Evolutionary conservation across 2,888 invertebrate genomes (phyloP).

Genomic region (Oscheius sp.): DNA sequence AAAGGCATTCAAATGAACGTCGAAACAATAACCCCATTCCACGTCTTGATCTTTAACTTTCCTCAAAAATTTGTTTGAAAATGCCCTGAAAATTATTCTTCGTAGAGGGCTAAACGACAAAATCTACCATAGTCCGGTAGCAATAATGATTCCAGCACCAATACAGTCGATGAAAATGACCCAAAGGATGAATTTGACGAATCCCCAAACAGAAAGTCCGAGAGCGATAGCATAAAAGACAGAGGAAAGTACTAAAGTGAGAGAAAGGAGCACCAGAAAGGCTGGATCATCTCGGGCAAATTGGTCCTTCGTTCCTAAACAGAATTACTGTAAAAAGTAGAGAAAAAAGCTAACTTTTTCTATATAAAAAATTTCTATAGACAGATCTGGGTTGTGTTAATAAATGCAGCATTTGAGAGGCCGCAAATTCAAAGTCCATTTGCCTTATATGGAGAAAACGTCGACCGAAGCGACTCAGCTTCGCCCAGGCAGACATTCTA

Average conservation of each 20-base stretch:
- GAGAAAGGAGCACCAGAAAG: constrained; percentile 84
- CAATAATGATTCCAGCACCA: constrained; percentile 84
- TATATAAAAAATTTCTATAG: constrained; percentile 91
- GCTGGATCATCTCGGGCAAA: constrained; percentile 99
- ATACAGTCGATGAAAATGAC: constrained; percentile 94
- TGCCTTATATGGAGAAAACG: constrained; percentile 74
- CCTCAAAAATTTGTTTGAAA: constrained; percentile 75
- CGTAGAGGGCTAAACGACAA: constrained; percentile 7
- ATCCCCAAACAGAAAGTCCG: constrained; percentile 74
- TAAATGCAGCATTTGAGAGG: constrained; percentile 98
- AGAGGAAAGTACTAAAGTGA: constrained; percentile 53
- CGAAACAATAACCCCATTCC: constrained; percentile 99
- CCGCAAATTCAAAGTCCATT: constrained; percentile 99
- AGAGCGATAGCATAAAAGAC: constrained; percentile 53
- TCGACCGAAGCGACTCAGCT: constrained; percentile 61
- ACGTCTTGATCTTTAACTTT: constrained; percentile 78
- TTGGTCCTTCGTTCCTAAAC: constrained; percentile 92
- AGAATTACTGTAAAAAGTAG: background rate
- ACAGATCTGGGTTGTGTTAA: constrained; percentile 94
- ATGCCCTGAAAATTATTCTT: constrained; percentile 21
- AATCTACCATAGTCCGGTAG: constrained; percentile 84
- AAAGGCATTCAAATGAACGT: constrained; percentile 97
- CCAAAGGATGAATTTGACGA: constrained; percentile 85
- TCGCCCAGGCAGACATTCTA: constrained; percentile 68
- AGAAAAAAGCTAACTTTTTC: constrained; percentile 83